Evolutionary conservation across 2,888 invertebrate species (phyloP).

Genomic region (Platycnemis pennipes): DNA sequence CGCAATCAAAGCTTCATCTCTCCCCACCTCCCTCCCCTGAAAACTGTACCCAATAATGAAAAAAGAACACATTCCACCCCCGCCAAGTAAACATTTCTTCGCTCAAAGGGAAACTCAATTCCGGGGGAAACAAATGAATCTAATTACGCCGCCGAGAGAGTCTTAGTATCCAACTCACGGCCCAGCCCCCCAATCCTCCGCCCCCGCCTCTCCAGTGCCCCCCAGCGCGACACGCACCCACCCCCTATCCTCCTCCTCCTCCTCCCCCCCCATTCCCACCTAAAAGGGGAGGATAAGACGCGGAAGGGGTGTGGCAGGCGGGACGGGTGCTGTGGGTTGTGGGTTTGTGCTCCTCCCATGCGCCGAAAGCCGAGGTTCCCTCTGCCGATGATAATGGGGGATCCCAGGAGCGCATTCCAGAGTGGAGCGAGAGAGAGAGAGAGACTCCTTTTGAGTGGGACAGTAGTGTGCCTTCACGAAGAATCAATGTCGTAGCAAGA

Average conservation of each 20-base stretch:
- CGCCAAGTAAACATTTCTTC: slow-evolving; percentile 61
- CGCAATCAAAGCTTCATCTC: slow-evolving; percentile 47
- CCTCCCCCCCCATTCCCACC: background rate
- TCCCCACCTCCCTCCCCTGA: background rate
- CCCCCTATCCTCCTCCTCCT: background rate
- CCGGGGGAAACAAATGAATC: slow-evolving; percentile 60
- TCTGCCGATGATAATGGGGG: slow-evolving; percentile 57
- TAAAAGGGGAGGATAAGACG: background rate
- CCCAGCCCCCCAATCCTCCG: background rate
- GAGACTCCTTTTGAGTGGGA: slow-evolving; percentile 31
- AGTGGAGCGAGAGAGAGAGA: no score
- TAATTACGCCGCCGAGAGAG: slow-evolving; percentile 41
- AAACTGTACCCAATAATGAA: background rate
- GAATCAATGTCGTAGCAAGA: slow-evolving; percentile 56
- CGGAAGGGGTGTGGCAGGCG: background rate
- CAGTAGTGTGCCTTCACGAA: background rate
- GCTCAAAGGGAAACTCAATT: slow-evolving; percentile 55
- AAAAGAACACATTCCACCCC: background rate
- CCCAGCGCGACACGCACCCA: no score
- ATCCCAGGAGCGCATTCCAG: slow-evolving; percentile 51
- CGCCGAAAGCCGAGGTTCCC: background rate
- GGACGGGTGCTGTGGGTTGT: background rate
- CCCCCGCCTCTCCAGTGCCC: background rate
- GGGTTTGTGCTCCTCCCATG: background rate
- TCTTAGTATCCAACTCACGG: slow-evolving; percentile 29